Percentiles rank a stretch among this genome's conserved stretches.
These are phyloP conservation scores for Solenopsis fugax DNA, from an alignment of 1,140 invertebrate species.

Conservation along the genomic window DNA sequence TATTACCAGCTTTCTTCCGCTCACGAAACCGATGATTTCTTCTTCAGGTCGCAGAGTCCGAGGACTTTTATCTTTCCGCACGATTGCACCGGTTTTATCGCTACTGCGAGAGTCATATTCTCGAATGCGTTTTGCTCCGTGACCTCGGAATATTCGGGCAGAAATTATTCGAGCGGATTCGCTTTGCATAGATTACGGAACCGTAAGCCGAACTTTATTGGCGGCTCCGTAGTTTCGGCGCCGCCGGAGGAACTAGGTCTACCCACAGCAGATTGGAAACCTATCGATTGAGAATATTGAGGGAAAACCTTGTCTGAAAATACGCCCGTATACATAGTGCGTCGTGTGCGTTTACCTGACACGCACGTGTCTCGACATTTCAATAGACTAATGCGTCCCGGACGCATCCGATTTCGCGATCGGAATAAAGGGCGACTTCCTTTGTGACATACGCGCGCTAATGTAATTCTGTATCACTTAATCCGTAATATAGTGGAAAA, in stretches of 20 bases:
- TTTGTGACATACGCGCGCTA: neutral
- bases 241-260: constrained; percentile 36
- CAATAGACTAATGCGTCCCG: constrained; percentile 19
- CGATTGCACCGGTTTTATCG: constrained; percentile 27
- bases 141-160: constrained; percentile 26
- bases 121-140: constrained; percentile 1
- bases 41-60: neutral
- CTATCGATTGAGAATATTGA: constrained; percentile 35
- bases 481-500: too few species aligned
- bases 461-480: neutral
- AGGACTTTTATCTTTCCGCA: constrained; percentile 43
- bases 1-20: neutral
- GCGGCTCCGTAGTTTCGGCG: constrained; percentile 21
- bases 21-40: constrained; percentile 16
- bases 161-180: constrained; percentile 59
- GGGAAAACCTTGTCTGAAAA: constrained; percentile 22
- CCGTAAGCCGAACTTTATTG: constrained; percentile 62
- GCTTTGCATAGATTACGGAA: constrained; percentile 52
- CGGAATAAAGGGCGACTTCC: neutral
- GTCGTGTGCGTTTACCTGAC: constrained; percentile 23
- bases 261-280: constrained; percentile 39
- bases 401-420: constrained; percentile 23
- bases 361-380: constrained; percentile 36
- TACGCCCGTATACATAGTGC: constrained; percentile 5
- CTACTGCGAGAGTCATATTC: constrained; percentile 23